A percentile compares a stretch with the other conserved stretches of the same genome.
Conservation (phyloP, 2,888 invertebrate genomes). For the Nomada goodeniana region DNA sequence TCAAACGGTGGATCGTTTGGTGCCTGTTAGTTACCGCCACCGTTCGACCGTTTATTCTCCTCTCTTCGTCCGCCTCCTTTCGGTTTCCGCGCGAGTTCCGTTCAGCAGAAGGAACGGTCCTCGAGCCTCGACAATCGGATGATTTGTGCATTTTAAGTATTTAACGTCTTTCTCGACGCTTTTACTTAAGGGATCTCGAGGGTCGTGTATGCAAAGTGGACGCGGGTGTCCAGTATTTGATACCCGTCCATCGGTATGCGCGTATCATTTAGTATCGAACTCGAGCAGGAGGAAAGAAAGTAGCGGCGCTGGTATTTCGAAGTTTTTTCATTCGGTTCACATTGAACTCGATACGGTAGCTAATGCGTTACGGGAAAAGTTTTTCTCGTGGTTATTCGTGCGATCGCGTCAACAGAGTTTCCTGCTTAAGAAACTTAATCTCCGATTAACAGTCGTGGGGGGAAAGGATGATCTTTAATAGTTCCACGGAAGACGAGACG, state of each 20-base stretch:
- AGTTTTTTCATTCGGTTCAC: not conserved
- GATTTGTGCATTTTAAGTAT: constrained; percentile 28
- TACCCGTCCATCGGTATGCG: not conserved
- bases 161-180: not conserved
- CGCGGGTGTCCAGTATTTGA: constrained; percentile 6
- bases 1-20: constrained; percentile 1
- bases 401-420: not conserved
- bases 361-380: not conserved
- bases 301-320: not conserved
- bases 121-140: not conserved
- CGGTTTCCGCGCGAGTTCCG: not conserved
- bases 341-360: too few species aligned
- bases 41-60: constrained; percentile 7
- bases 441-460: not conserved
- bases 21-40: constrained; percentile 1
- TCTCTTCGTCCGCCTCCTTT: not conserved
- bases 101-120: not conserved
- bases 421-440: not conserved
- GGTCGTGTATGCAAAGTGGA: not conserved
- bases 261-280: not conserved
- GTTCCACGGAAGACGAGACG: not conserved
- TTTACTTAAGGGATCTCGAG: not conserved
- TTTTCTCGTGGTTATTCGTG: not conserved
- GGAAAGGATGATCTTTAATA: constrained; percentile 5
- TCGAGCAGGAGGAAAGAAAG: not conserved